Base-by-base conservation (phyloP, 2,888 invertebrate genomes). In the Gnatocerus cornutus region DNA sequence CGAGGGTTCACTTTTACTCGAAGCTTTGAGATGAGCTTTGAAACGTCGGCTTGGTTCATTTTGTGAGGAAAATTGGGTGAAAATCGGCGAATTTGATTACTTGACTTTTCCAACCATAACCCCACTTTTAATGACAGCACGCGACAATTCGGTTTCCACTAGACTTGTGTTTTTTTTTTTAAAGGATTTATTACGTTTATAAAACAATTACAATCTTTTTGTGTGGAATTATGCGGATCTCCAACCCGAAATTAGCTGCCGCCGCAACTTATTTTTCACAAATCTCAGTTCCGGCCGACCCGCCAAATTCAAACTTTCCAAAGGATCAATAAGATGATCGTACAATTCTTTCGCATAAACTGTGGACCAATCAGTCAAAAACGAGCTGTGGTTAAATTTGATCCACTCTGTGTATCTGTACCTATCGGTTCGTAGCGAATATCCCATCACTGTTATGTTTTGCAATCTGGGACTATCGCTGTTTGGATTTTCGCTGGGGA, bases 331-430 rank as follows among this genome's bases (percentile, higher is more conserved):
- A 0, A 83, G 79, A 80, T 94, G 92, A 83, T 93, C 90, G 80
- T 96, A 97, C 71, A 97, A 84, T 85, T 97, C 96, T 75, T 89
- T 87, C 9, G 91, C 95, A 79, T 90, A 88, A 3, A 89, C 84
- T 73, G 87, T 84, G 37, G 87, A 84, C 94, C 95, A 96, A 82
- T 93, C 87, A 71, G 88, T 85, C 79, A 83, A 85, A 85, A 91
- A 88, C 73, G 85, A 83, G 58, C 84, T 85, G 64, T 88, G 84
- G 84, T 91, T 87, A 86, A 95, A 96, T 41, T 86, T 84, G 33
- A 94, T 86, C 96, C 96, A 96, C 81, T 93, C 90, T 0, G 93
- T 95, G 80, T 95, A 97, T 67, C 95, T 89, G 82, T 89, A 92
- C 64, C 87, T 83, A 59, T 85, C 81, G 3, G 93, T 94, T 80